Conservation (phyloP, 2,797 vertebrate genomes). For the Enteromius argenteus region DNA sequence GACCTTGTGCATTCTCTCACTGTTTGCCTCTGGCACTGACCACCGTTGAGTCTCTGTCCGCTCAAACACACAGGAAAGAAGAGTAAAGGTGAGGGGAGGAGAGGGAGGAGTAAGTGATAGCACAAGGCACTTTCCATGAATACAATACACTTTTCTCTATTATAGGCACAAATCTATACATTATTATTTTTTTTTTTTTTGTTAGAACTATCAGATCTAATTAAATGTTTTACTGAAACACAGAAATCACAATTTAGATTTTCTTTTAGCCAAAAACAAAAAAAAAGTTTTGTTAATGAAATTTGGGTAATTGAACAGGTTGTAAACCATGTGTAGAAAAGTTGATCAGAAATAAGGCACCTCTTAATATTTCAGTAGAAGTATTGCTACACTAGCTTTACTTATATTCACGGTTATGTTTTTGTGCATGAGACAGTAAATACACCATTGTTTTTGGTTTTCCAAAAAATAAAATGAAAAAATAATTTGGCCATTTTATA, state of each 20-base stretch:
- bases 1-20: slow-evolving; percentile 47
- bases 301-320: background rate
- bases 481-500: background rate
- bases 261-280: background rate
- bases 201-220: background rate
- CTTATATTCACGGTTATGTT: background rate
- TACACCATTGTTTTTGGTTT: background rate
- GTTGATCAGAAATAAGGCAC: no score
- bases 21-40: slow-evolving; percentile 44
- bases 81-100: background rate
- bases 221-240: background rate
- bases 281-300: background rate
- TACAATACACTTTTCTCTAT: background rate
- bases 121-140: background rate
- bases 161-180: background rate
- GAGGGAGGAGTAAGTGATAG: background rate
- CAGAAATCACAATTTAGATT: background rate
- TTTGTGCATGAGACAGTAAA: background rate
- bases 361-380: background rate
- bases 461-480: background rate
- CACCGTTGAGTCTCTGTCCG: slow-evolving; percentile 28
- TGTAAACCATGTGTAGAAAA: background rate
- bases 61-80: background rate
- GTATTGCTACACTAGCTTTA: background rate
- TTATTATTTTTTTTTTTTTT: no score